Base-by-base conservation (phyloP, 2,888 invertebrate genomes). In the Melanostoma mellinum region DNA sequence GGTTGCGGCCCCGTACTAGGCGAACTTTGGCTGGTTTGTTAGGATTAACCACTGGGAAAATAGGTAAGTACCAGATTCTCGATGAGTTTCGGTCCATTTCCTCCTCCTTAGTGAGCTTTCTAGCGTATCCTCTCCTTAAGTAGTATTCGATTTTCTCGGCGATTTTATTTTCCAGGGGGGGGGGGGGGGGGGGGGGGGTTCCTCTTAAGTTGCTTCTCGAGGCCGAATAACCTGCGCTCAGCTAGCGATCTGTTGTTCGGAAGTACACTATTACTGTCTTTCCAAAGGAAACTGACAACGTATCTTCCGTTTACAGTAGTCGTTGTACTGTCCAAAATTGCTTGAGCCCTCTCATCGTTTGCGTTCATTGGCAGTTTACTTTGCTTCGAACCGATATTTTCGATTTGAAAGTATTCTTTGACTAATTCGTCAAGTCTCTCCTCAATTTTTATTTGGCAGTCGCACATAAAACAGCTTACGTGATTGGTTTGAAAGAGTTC, bases 1-100 rank as follows among this genome's bases (percentile, higher is more conserved):
- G n/a, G n/a, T n/a, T n/a, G n/a, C n/a, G n/a, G n/a, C n/a, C 89
- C 80, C 85, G 88, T 0, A 89, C 88, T 1, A 89, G 20, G 50
- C 88, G 75, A 3, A 87, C 69, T 20, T 20, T 20, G 20, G 20
- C 71, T 38, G 85, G 86, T 55, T 88, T 88, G 40, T 88, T 88
- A 1, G 86, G 85, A 65, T 88, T 86, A 10, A 8, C 52, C 3
- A 85, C 82, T n/a, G 67, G 46, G 50, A 79, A 85, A 30, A 82
- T 80, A 81, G 88, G 88, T 5, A 88, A 42, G 52, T 87, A 88
- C 88, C 87, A 88, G 20, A 20, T 20, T 20, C 20, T 20, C 20
- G 20, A 20, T 20, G 20, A 20, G 20, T 20, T 20, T 20, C 1
- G 20, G 20, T 20, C 20, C 20, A 20, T 20, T 20, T 20, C 20